Conservation (phyloP, 2,113 vertebrate species). For the Papio anubis region DNA sequence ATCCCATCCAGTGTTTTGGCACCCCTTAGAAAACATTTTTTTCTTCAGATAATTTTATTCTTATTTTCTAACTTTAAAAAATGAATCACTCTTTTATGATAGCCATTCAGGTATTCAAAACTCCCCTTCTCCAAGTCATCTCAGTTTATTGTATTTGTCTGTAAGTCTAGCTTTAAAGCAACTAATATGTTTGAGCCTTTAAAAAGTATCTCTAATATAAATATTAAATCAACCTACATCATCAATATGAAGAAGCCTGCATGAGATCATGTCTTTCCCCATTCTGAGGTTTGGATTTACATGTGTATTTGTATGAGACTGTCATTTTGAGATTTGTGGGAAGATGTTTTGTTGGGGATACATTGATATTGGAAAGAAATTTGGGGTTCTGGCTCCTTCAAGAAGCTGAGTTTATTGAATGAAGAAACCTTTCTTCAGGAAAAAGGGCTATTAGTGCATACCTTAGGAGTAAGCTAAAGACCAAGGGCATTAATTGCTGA, state of each 20-base stretch:
- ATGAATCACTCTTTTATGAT: neutral
- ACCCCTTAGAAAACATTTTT: neutral
- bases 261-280: neutral
- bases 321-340: neutral
- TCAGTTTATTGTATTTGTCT: neutral
- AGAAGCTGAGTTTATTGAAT: neutral
- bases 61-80: neutral
- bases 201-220: neutral
- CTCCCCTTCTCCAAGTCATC: neutral
- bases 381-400: neutral
- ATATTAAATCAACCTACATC: neutral
- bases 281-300: neutral
- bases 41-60: neutral
- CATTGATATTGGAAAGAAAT: neutral
- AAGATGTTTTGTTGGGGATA: neutral
- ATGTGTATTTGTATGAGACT: neutral
- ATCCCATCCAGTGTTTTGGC: neutral
- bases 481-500: neutral
- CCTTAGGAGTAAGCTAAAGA: neutral
- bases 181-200: neutral
- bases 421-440: neutral
- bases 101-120: neutral
- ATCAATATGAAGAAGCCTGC: neutral
- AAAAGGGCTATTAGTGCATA: neutral
- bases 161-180: constrained; percentile 10